A percentile compares a stretch with the other conserved stretches of the same genome.
Conservation (phyloP, 2,888 invertebrate genomes). For the Drosophila parthenogenetica region DNA sequence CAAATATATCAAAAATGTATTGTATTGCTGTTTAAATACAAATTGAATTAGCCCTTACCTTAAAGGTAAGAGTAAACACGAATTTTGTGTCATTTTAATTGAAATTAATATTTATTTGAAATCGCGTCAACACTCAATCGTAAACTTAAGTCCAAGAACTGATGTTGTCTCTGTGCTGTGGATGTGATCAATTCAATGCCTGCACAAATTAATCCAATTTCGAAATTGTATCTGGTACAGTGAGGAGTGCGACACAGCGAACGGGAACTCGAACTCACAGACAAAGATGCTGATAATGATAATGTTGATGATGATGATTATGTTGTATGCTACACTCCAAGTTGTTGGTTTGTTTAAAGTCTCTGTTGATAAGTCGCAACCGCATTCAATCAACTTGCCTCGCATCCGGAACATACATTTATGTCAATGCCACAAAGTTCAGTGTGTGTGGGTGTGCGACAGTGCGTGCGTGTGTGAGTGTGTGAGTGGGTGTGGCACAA, state of each 20-base stretch:
- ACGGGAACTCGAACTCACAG: background rate
- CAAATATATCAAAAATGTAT: too few species aligned
- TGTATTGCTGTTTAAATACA: too few species aligned
- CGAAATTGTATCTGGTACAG: background rate
- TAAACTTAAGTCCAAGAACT: too few species aligned
- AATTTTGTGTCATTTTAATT: too few species aligned
- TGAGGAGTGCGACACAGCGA: background rate
- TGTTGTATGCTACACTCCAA: background rate
- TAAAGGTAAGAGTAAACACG: too few species aligned
- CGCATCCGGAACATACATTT: conserved; percentile 34
- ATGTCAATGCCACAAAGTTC: conserved; percentile 50
- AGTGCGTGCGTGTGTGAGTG: conserved; percentile 6
- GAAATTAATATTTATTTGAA: too few species aligned
- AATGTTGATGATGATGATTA: background rate
- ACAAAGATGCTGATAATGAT: conserved; percentile 1
- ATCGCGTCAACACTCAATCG: too few species aligned
- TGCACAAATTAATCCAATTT: background rate
- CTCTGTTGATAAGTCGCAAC: conserved; percentile 46
- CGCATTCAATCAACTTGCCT: conserved; percentile 57
- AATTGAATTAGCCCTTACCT: too few species aligned
- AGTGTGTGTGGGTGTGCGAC: background rate
- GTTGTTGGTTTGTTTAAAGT: conserved; percentile 15
- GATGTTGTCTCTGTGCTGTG: too few species aligned
- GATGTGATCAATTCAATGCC: too few species aligned
- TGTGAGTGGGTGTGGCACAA: conserved; percentile 21